Evolutionary conservation across 2,797 vertebrate species (phyloP).

Genomic region (Poecilia wingei): DNA sequence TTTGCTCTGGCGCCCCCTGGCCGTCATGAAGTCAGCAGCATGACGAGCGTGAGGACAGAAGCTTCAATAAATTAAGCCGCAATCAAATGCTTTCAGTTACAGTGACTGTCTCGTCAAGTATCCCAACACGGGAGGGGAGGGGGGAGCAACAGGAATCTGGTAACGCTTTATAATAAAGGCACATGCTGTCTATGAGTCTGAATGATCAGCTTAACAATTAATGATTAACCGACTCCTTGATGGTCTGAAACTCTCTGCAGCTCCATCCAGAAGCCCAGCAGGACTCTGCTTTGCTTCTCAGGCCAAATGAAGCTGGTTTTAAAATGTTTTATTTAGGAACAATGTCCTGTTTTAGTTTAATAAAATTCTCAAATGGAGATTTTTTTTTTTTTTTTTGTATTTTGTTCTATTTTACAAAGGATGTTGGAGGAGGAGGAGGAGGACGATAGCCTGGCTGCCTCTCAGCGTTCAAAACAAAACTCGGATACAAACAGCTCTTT

Average conservation of each 20-base stretch:
- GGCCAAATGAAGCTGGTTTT: not conserved
- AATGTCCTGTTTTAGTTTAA: not conserved
- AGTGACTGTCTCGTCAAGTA: constrained; percentile 21
- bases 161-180: constrained; percentile 24
- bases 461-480: not conserved
- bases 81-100: constrained; percentile 32
- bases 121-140: constrained; percentile 18
- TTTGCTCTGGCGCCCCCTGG: constrained; percentile 36
- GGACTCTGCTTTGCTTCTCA: not conserved
- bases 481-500: not conserved
- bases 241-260: not conserved
- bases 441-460: not conserved
- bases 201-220: not conserved
- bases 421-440: not conserved
- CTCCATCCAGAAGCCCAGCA: not conserved
- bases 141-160: not conserved
- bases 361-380: not conserved
- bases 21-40: constrained; percentile 11
- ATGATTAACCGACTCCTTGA: not conserved
- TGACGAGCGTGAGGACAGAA: constrained; percentile 6
- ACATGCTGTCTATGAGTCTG: not conserved
- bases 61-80: constrained; percentile 48
- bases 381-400: not conserved
- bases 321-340: not conserved
- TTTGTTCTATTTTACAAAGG: too few relatives aligned